Conservation (phyloP, 2,888 invertebrate species). For the Cephonodes hylas region DNA sequence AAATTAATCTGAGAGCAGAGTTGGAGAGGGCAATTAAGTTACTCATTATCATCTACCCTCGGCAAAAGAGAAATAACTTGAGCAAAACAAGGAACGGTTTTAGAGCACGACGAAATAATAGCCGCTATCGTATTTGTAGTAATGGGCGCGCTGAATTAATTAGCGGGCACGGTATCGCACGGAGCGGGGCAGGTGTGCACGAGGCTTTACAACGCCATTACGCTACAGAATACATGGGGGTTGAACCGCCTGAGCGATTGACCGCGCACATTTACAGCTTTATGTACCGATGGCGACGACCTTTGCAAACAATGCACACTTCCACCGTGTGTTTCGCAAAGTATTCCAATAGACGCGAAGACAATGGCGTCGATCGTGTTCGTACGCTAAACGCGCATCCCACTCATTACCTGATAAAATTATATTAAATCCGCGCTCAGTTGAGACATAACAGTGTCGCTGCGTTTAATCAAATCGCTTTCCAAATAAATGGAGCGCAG, state of each 20-base stretch:
- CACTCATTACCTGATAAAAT: slow-evolving; percentile 44
- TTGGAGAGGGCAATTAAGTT: slow-evolving; percentile 34
- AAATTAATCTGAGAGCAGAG: slow-evolving; percentile 11
- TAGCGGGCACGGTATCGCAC: slow-evolving; percentile 53
- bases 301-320: slow-evolving; percentile 26
- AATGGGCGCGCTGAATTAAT: slow-evolving; percentile 71
- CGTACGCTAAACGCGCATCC: slow-evolving; percentile 38
- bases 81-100: slow-evolving; percentile 49
- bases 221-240: slow-evolving; percentile 48
- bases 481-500: slow-evolving; percentile 71
- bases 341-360: slow-evolving; percentile 30
- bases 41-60: slow-evolving; percentile 37
- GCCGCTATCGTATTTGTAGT: slow-evolving; percentile 57
- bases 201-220: slow-evolving; percentile 67
- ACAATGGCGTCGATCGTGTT: slow-evolving; percentile 31
- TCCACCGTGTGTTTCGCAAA: slow-evolving; percentile 25
- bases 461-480: slow-evolving; percentile 70
- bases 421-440: slow-evolving; percentile 54
- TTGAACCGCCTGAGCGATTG: slow-evolving; percentile 60
- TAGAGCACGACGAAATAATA: slow-evolving; percentile 49
- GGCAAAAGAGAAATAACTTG: slow-evolving; percentile 49
- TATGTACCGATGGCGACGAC: slow-evolving; percentile 9
- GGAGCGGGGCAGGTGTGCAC: slow-evolving; percentile 63
- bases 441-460: slow-evolving; percentile 56
- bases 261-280: slow-evolving; percentile 39